Conservation (phyloP, 2,113 vertebrate species). For the Plecturocebus donacophilus region DNA sequence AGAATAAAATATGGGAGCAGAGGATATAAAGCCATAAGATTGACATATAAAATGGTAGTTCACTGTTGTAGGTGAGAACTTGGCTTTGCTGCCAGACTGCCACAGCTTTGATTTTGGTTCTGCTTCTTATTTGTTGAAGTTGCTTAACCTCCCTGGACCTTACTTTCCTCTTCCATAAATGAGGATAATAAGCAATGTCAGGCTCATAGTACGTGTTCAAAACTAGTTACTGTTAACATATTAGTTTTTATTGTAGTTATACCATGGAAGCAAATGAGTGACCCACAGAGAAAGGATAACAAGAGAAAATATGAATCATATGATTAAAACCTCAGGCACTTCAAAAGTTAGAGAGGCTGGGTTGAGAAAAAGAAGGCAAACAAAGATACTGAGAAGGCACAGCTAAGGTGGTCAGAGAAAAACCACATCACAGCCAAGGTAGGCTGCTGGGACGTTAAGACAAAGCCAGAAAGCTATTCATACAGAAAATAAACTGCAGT, state of each 20-base stretch:
- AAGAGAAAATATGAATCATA: background rate
- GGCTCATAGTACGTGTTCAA: background rate
- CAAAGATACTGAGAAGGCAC: background rate
- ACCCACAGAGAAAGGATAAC: background rate
- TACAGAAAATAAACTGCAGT: background rate
- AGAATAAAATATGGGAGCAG: background rate
- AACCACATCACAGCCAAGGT: background rate
- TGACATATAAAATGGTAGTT: background rate
- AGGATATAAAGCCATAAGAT: background rate
- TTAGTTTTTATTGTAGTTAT: background rate
- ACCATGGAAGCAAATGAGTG: background rate
- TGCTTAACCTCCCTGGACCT: background rate
- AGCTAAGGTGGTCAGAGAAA: background rate
- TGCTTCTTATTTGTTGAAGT: background rate
- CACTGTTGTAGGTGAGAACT: background rate
- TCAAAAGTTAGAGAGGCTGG: background rate
- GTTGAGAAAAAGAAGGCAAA: background rate
- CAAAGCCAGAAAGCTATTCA: background rate
- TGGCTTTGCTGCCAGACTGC: background rate
- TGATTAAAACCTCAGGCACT: background rate
- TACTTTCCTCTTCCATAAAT: background rate
- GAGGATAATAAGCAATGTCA: background rate
- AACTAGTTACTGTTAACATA: background rate
- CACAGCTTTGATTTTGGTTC: background rate
- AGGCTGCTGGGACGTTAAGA: background rate